Conservation (phyloP, 2,888 invertebrate species). For the Augiades crinisus region DNA sequence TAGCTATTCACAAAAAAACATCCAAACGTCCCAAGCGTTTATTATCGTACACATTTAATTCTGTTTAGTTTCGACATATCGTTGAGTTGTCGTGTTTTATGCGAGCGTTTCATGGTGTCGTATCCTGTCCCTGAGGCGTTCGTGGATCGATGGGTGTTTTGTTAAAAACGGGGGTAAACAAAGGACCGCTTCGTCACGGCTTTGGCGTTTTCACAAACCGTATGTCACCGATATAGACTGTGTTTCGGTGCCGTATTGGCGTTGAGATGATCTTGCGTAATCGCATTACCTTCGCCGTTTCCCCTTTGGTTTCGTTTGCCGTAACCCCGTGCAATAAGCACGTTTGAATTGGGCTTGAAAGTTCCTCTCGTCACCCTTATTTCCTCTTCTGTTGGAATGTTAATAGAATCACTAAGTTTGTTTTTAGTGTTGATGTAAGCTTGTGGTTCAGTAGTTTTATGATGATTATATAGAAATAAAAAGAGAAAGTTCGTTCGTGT, state of each 20-base stretch:
- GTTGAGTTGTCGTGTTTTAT: slow-evolving; percentile 20
- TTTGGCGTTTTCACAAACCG: slow-evolving; percentile 25
- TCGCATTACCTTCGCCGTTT: slow-evolving; percentile 40
- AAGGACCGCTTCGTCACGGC: slow-evolving; percentile 30
- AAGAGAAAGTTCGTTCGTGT: too few species aligned
- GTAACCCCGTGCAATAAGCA: slow-evolving; percentile 68
- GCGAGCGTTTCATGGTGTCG: slow-evolving; percentile 21
- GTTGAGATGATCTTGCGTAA: slow-evolving; percentile 27
- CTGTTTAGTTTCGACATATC: slow-evolving; percentile 26
- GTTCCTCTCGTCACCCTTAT: slow-evolving; percentile 63
- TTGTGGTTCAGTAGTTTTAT: too few species aligned
- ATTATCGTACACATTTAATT: slow-evolving; percentile 11
- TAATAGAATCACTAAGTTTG: slow-evolving; percentile 41
- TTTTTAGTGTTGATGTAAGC: too few species aligned
- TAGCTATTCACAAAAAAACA: slow-evolving; percentile 16
- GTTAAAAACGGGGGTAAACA: slow-evolving; percentile 26
- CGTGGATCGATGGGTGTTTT: slow-evolving; percentile 25
- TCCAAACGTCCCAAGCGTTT: slow-evolving; percentile 10
- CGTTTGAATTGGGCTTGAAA: slow-evolving; percentile 64
- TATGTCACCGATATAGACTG: slow-evolving; percentile 28
- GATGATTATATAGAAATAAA: too few species aligned
- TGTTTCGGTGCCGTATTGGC: slow-evolving; percentile 31
- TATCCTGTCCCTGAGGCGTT: slow-evolving; percentile 34
- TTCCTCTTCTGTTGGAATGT: slow-evolving; percentile 63
- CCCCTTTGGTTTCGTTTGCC: slow-evolving; percentile 44